Conservation (phyloP, 2,113 vertebrate species). For the Amphiprion percula region DNA sequence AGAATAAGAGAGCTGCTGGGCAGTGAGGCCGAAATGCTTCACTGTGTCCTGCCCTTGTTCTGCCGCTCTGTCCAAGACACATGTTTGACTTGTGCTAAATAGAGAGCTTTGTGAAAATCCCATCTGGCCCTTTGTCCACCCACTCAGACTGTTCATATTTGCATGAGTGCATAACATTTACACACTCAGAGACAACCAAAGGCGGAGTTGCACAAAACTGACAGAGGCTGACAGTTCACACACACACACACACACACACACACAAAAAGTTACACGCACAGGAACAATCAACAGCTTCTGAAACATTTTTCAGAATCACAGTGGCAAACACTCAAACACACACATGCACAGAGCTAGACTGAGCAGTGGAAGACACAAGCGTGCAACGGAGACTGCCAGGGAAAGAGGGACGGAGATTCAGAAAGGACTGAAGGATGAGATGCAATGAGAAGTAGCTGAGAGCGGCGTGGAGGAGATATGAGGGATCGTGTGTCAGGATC, state of each 20-base stretch:
- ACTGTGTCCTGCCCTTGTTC: slow-evolving; percentile 50
- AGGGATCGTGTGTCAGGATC: slow-evolving; percentile 55
- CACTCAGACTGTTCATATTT: slow-evolving; percentile 46
- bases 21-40: slow-evolving; percentile 38
- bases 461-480: slow-evolving; percentile 32
- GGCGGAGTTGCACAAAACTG: slow-evolving; percentile 28
- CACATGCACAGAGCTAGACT: slow-evolving; percentile 32
- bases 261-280: slow-evolving; percentile 31
- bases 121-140: slow-evolving; percentile 59
- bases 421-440: slow-evolving; percentile 21
- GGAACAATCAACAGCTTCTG: slow-evolving; percentile 29
- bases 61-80: slow-evolving; percentile 47
- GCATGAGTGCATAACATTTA: slow-evolving; percentile 49
- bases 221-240: slow-evolving; percentile 46
- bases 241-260: slow-evolving; percentile 1
- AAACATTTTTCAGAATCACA: slow-evolving; percentile 37
- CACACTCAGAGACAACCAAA: slow-evolving; percentile 31
- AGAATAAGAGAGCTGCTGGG: slow-evolving; percentile 12
- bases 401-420: not conserved
- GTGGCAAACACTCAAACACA: slow-evolving; percentile 33
- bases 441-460: slow-evolving; percentile 17
- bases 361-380: slow-evolving; percentile 18
- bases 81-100: slow-evolving; percentile 63
- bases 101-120: slow-evolving; percentile 63
- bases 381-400: slow-evolving; percentile 36